Base-by-base conservation (phyloP, 2,113 vertebrate genomes). In the Xyliphius kryptos region DNA sequence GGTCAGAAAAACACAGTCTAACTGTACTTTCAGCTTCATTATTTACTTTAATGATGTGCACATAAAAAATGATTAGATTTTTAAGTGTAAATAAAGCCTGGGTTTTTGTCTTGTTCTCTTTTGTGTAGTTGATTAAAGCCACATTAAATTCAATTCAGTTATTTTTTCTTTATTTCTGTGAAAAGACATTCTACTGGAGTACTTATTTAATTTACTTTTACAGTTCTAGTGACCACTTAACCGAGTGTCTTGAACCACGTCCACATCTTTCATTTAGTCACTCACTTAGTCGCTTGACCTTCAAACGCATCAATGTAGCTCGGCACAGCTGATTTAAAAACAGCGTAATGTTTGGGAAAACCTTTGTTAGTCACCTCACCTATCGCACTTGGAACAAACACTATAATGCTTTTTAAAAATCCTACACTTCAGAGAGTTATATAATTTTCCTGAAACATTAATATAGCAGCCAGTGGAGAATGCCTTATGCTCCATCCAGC, bases 181-280 rank as follows among this genome's bases (percentile, higher is more conserved):
- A 20, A 41, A 37, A 49, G 47, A 15, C 12, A 8, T 47, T 59
- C 21, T 41, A 57, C 21, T 57, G 22, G 40, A 51, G n/a, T 58
- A 44, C 63, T 70, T 55, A 67, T 59, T 70, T 60, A 52, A 67
- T 63, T 70, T 50, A 61, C 40, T 15, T 44, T 67, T 38, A 46
- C 14, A 48, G 26, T 63, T 26, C 10, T 5, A 40, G 43, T 68
- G 60, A 68, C 61, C 21, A 47, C 56, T 53, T 64, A 47, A 56
- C 47, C 3, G 5, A 16, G 20, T 51, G 2, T 56, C 50, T 58
- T 59, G 16, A 47, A 20, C 49, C 48, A 41, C 43, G 17, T 26
- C 58, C 15, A 15, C 17, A 41, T 62, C 10, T 38, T 14, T 67
- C n/a, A 21, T 13, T 61, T n/a, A 15, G 12, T 22, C 61, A 20